Percentiles rank a stretch among this genome's conserved stretches.
phyloP scores from a whole-genome alignment of 2,113 vertebrate genomes.

The Centropus bengalensis region DNA sequence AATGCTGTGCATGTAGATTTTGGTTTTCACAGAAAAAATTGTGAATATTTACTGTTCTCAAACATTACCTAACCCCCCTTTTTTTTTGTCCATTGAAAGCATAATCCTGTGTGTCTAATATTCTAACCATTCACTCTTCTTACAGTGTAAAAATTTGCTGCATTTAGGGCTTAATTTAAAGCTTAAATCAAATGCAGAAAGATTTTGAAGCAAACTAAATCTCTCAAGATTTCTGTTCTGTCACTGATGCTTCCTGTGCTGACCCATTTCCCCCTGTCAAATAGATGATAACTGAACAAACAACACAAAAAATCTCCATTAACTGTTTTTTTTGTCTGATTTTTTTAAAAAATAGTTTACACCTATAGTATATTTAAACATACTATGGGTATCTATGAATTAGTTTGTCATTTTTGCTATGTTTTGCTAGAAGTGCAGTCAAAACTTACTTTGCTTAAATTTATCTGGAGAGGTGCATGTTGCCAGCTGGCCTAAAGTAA shows the following conservation, averaged over 20 bases:
- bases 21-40: not conserved
- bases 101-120: not conserved
- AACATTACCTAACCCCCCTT: no score
- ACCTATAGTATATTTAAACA: not conserved
- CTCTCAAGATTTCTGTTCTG: not conserved
- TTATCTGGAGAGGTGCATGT: not conserved
- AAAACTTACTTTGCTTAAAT: not conserved
- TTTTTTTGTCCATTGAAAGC: not conserved
- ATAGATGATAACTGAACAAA: not conserved
- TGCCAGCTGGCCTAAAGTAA: not conserved
- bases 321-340: not conserved
- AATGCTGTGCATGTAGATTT: not conserved
- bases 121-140: not conserved
- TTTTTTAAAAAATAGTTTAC: not conserved
- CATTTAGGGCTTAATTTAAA: not conserved
- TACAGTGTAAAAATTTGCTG: not conserved
- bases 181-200: not conserved
- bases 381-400: not conserved
- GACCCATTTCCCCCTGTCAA: not conserved
- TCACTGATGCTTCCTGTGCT: not conserved
- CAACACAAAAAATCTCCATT: not conserved
- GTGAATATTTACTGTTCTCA: not conserved
- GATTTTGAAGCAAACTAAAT: not conserved
- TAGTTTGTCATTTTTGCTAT: rapidly evolving
- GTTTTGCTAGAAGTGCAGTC: not conserved